phyloP scores from a whole-genome alignment of 2,888 invertebrate genomes.

The Acrocera orbiculus region DNA sequence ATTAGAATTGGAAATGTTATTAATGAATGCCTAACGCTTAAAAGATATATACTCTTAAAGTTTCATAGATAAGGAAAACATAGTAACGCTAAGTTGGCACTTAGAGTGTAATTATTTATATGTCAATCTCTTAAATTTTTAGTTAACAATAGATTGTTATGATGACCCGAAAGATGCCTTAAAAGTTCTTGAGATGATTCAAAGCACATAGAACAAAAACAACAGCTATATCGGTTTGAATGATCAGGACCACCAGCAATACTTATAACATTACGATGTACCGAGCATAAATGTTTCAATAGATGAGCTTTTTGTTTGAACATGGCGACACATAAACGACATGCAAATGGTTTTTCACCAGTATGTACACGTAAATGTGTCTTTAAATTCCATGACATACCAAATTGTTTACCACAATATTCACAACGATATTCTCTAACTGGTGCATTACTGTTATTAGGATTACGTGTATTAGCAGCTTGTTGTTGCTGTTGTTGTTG shows the following conservation, averaged over 20 bases:
- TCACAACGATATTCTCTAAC: constrained; percentile 75
- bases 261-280: constrained; percentile 74
- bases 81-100: too few relatives aligned
- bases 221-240: constrained; percentile 63
- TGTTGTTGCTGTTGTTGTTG: constrained; percentile 12
- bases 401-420: constrained; percentile 80
- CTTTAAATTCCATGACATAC: constrained; percentile 85
- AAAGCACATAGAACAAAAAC: constrained; percentile 72
- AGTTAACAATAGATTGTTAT: constrained; percentile 71
- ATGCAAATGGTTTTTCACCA: constrained; percentile 78
- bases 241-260: constrained; percentile 47
- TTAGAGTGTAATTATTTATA: too few relatives aligned
- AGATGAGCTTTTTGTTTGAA: constrained; percentile 82
- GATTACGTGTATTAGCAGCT: too few relatives aligned
- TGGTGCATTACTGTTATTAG: constrained; percentile 35
- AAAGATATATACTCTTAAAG: too few relatives aligned
- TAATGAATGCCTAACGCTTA: too few relatives aligned
- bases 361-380: constrained; percentile 76
- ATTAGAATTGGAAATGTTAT: too few relatives aligned
- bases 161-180: constrained; percentile 71
- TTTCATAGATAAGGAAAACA: too few relatives aligned
- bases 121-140: constrained; percentile 67
- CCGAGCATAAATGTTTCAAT: constrained; percentile 73
- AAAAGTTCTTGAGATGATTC: constrained; percentile 75
- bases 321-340: constrained; percentile 77